phyloP scores from a whole-genome alignment of 2,113 vertebrate species.

The Micromys minutus region DNA sequence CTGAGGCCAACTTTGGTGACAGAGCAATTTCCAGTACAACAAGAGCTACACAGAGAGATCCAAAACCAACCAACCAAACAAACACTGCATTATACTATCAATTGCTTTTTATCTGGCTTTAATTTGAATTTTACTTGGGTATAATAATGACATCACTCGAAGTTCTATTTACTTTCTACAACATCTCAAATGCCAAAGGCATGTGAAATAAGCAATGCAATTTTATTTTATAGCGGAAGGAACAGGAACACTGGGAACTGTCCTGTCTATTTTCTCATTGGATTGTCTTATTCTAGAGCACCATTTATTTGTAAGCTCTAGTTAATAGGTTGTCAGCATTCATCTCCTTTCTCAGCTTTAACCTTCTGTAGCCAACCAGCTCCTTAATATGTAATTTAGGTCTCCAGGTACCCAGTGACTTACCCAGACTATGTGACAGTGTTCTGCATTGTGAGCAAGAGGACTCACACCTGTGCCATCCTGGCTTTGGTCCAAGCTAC shows the following conservation, averaged over 20 bases:
- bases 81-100: background rate
- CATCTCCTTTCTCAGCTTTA: background rate
- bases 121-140: constrained; percentile 10
- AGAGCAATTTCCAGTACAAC: background rate
- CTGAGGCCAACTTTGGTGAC: background rate
- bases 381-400: background rate
- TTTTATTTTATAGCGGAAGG: background rate
- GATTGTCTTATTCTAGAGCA: background rate
- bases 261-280: background rate
- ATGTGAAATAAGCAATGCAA: background rate
- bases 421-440: background rate
- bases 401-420: background rate
- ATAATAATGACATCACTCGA: background rate
- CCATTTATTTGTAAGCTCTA: background rate
- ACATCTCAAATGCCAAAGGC: background rate
- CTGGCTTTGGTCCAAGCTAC: background rate
- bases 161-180: background rate
- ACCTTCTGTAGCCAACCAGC: background rate
- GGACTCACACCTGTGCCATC: background rate
- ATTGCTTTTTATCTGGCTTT: background rate
- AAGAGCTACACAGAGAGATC: background rate
- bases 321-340: background rate
- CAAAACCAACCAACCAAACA: background rate
- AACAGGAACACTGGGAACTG: background rate
- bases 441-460: rapidly evolving